phyloP scores from a whole-genome alignment of 2,113 vertebrate genomes.

The Genyomyrus donnyi region DNA sequence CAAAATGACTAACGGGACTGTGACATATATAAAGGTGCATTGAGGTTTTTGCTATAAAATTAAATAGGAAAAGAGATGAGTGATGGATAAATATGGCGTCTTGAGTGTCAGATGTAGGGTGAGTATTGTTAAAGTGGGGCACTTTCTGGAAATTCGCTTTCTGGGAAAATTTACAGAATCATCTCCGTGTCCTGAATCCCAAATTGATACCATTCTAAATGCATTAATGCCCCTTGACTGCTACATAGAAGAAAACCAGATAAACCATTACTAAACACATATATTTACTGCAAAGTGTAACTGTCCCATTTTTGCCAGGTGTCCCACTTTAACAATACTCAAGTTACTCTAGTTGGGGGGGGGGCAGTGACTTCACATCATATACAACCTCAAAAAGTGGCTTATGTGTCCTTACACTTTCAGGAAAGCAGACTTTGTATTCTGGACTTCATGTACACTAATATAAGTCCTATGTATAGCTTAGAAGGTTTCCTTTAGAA shows the following conservation, averaged over 20 bases:
- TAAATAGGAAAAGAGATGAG: neutral
- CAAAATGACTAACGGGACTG: neutral
- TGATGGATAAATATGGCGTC: neutral
- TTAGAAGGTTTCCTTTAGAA: neutral
- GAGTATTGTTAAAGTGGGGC: neutral
- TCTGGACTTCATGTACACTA: neutral
- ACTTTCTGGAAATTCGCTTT: neutral
- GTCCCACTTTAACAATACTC: neutral
- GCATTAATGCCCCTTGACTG: neutral
- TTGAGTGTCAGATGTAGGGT: neutral
- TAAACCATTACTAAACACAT: neutral
- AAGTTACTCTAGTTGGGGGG: too few relatives aligned
- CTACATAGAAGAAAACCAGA: neutral
- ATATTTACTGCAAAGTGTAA: neutral
- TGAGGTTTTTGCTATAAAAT: neutral
- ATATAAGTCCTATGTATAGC: neutral
- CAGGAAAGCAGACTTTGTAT: neutral
- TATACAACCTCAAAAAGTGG: neutral
- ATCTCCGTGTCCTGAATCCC: neutral
- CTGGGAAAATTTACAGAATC: neutral
- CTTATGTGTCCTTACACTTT: neutral
- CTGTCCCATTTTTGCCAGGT: neutral
- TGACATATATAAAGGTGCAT: neutral
- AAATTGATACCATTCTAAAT: neutral
- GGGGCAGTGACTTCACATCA: neutral